Evolutionary conservation across 2,113 vertebrate genomes (phyloP).

Genomic region (Equus przewalskii): DNA sequence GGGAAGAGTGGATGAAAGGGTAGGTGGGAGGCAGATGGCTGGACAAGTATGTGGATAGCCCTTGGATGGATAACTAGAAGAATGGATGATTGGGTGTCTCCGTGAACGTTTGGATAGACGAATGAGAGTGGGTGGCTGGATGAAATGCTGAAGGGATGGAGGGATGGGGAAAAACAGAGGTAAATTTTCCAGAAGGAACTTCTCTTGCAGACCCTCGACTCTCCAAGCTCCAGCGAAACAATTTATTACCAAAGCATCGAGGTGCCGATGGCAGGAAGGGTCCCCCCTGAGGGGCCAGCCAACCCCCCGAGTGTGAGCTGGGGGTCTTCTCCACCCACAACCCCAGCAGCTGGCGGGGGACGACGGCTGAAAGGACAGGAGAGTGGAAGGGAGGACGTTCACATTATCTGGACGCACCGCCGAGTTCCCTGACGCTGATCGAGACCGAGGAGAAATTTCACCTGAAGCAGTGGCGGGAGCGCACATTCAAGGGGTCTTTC

Average conservation of each 20-base stretch:
- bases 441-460: accelerated
- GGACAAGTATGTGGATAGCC: too few relatives aligned
- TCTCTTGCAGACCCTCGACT: background rate
- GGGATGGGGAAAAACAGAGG: background rate
- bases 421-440: accelerated
- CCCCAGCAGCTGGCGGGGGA: accelerated
- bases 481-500: constrained; percentile 32
- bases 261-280: background rate
- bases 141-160: background rate
- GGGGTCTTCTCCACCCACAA: background rate
- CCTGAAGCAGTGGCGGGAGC: background rate
- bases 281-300: background rate
- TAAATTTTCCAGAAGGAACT: background rate
- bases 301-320: accelerated
- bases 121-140: background rate
- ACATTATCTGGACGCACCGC: background rate
- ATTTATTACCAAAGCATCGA: constrained; percentile 65
- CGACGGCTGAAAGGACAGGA: accelerated
- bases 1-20: too few relatives aligned
- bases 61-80: background rate
- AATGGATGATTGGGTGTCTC: background rate
- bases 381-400: background rate
- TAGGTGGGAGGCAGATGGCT: background rate
- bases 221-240: background rate
- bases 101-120: background rate